A percentile compares a stretch with the other conserved stretches of the same genome.
Evolutionary conservation across 2,888 invertebrate genomes (phyloP).

Genomic region (Eilema sororculum): DNA sequence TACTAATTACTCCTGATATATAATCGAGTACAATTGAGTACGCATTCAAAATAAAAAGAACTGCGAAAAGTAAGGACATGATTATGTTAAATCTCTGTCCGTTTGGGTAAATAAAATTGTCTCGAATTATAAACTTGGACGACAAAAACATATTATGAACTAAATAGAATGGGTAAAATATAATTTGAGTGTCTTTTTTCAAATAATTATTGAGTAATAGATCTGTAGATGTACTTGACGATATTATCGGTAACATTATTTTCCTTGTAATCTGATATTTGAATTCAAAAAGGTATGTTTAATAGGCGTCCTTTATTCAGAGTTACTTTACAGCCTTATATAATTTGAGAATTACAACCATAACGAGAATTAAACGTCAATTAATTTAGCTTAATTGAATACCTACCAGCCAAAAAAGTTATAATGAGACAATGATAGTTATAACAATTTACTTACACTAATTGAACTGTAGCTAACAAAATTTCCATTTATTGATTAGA

Average conservation of each 20-base stretch:
- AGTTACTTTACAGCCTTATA: not conserved
- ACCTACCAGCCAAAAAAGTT: not conserved
- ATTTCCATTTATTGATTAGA: no score
- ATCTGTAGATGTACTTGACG: not conserved
- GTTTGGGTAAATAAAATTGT: constrained; percentile 29
- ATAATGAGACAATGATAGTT: not conserved
- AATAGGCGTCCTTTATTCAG: not conserved
- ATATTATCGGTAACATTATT: not conserved
- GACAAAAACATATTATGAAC: constrained; percentile 26
- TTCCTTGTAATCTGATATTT: not conserved
- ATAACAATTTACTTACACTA: not conserved
- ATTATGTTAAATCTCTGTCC: not conserved
- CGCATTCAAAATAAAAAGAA: not conserved
- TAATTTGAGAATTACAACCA: not conserved
- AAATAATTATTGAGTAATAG: constrained; percentile 10
- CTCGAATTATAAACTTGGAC: constrained; percentile 29
- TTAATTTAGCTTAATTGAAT: not conserved
- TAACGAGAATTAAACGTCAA: not conserved
- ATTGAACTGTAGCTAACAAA: not conserved
- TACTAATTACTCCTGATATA: not conserved
- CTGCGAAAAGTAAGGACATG: not conserved
- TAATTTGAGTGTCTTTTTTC: not conserved
- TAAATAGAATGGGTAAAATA: constrained; percentile 12
- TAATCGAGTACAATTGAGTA: not conserved
- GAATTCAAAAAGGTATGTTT: not conserved